Evolutionary conservation across 2,797 vertebrate species (phyloP).

Genomic region (Carcharodon carcharias): DNA sequence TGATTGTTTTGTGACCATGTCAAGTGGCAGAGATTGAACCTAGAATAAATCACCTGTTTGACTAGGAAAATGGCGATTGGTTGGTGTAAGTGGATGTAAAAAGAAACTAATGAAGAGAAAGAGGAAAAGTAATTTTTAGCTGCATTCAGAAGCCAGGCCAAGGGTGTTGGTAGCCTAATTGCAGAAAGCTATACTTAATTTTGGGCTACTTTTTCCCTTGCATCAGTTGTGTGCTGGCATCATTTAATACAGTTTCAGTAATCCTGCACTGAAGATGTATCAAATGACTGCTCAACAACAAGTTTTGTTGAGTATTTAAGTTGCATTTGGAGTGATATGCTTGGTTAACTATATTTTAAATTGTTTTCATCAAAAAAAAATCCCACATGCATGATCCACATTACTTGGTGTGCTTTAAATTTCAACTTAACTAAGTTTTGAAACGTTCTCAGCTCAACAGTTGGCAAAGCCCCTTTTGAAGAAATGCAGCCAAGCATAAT

Average conservation of each 20-base stretch:
- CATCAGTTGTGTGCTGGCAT: background rate
- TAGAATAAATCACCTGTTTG: background rate
- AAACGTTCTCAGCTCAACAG: background rate
- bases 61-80: background rate
- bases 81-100: background rate
- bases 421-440: background rate
- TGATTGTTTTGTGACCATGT: background rate
- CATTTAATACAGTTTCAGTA: background rate
- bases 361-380: background rate
- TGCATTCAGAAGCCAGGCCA: conserved; percentile 10
- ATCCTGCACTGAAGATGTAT: background rate
- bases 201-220: background rate
- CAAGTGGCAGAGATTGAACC: background rate
- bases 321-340: background rate
- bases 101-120: background rate
- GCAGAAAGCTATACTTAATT: background rate
- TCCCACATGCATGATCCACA: background rate
- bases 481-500: background rate
- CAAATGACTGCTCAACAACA: background rate
- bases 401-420: background rate
- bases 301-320: background rate
- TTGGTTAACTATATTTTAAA: background rate
- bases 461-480: background rate
- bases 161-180: background rate
- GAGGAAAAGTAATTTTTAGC: background rate